Percentiles rank a stretch among this genome's conserved stretches.
phyloP scores from a whole-genome alignment of 2,797 vertebrate genomes.

The Pangasius larnaudii region DNA sequence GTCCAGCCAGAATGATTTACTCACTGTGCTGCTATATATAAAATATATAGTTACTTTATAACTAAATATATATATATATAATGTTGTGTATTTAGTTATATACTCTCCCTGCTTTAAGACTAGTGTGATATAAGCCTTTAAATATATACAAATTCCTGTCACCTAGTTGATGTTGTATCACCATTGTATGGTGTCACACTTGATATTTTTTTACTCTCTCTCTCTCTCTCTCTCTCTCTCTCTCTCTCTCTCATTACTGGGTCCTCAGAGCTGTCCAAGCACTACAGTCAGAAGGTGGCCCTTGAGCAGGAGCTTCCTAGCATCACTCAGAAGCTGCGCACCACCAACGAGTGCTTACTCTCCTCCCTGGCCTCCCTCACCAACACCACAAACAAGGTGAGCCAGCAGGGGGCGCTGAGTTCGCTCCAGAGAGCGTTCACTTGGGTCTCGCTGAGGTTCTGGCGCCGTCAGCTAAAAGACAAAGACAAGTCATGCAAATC shows the following conservation, averaged over 20 bases:
- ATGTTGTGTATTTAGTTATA: neutral
- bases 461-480: too few relatives aligned
- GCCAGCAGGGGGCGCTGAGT: neutral
- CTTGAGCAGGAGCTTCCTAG: slow-evolving; percentile 92
- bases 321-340: slow-evolving; percentile 91
- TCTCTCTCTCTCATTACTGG: neutral
- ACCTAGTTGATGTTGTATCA: neutral
- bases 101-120: too few relatives aligned
- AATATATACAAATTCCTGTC: neutral
- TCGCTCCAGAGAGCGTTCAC: neutral
- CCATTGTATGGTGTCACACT: neutral
- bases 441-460: neutral
- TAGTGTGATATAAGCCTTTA: too few relatives aligned
- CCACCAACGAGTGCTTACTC: slow-evolving; percentile 94
- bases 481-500: neutral
- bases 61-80: too few relatives aligned
- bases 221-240: neutral
- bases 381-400: slow-evolving; percentile 90
- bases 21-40: neutral
- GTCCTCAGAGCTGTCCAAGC: slow-evolving; percentile 87
- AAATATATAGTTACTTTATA: too few relatives aligned
- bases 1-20: neutral
- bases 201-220: neutral
- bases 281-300: slow-evolving; percentile 92
- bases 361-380: slow-evolving; percentile 88